Conservation (phyloP, 2,888 invertebrate species). For the Ophion ventricosus region DNA sequence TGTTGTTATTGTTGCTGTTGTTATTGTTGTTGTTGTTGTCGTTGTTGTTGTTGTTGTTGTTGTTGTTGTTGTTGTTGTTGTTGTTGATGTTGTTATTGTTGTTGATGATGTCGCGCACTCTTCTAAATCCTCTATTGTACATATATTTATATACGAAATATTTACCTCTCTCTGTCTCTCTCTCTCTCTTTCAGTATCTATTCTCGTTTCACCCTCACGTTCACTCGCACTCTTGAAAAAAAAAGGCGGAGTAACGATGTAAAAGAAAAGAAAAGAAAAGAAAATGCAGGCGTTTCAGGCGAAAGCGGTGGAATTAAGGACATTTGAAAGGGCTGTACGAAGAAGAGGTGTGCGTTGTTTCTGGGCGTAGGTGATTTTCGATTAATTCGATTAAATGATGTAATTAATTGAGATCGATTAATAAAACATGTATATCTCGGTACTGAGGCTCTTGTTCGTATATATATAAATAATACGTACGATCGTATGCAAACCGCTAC, state of each 20-base stretch:
- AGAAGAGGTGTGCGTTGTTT: no score
- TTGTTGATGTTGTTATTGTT: slow-evolving; percentile 21
- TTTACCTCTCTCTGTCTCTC: slow-evolving; percentile 28
- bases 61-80: slow-evolving; percentile 68
- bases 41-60: slow-evolving; percentile 58
- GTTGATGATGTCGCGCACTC: slow-evolving; percentile 28
- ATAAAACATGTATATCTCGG: no score
- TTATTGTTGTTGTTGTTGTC: slow-evolving; percentile 64
- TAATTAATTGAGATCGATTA: background rate
- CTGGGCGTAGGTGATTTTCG: no score
- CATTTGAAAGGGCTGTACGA: no score
- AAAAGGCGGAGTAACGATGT: background rate
- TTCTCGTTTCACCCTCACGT: background rate
- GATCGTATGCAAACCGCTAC: background rate
- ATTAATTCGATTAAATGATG: no score
- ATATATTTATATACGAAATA: slow-evolving; percentile 19
- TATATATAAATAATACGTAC: background rate
- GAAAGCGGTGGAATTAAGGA: no score
- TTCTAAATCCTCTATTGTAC: slow-evolving; percentile 19
- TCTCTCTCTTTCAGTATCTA: background rate
- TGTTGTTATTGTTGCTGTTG: slow-evolving; percentile 67
- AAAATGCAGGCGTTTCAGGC: no score
- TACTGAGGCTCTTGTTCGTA: no score
- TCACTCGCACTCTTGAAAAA: no score
- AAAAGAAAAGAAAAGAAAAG: background rate